phyloP scores from a whole-genome alignment of 2,888 invertebrate species.

The Drosophila anceps region DNA sequence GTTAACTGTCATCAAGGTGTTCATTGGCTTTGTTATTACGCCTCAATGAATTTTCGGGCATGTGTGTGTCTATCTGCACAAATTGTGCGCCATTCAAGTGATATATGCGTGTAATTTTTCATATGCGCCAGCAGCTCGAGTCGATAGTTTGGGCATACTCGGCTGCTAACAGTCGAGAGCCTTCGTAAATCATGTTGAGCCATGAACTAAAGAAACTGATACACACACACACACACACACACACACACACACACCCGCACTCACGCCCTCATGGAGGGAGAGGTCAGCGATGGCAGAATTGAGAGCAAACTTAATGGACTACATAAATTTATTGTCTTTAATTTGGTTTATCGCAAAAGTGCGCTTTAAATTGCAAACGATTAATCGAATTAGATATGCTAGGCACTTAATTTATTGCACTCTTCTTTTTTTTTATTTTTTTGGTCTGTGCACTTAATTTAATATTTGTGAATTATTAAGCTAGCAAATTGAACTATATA shows the following conservation, averaged over 20 bases:
- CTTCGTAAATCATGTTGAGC: constrained; percentile 54
- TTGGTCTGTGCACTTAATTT: neutral
- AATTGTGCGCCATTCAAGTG: constrained; percentile 69
- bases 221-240: constrained; percentile 13
- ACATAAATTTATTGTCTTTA: constrained; percentile 55
- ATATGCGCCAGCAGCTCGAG: constrained; percentile 36
- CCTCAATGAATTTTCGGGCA: constrained; percentile 74
- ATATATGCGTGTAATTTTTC: constrained; percentile 70
- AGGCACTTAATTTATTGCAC: constrained; percentile 9
- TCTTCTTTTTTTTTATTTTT: neutral
- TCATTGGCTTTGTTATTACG: constrained; percentile 82
- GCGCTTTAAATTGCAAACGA: constrained; percentile 26
- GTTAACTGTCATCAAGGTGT: constrained; percentile 82
- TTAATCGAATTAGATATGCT: constrained; percentile 41
- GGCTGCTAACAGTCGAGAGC: constrained; percentile 54
- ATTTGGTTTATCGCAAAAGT: constrained; percentile 39
- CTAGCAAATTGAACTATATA: neutral
- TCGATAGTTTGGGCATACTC: constrained; percentile 41
- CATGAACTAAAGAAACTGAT: constrained; percentile 33
- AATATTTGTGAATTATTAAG: neutral
- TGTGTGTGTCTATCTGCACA: constrained; percentile 43
- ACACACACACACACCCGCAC: neutral
- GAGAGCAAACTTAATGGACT: constrained; percentile 48
- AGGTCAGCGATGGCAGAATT: constrained; percentile 42
- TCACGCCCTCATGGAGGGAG: neutral